Conservation (phyloP, 2,113 vertebrate species). For the Cynoglossus semilaevis region DNA sequence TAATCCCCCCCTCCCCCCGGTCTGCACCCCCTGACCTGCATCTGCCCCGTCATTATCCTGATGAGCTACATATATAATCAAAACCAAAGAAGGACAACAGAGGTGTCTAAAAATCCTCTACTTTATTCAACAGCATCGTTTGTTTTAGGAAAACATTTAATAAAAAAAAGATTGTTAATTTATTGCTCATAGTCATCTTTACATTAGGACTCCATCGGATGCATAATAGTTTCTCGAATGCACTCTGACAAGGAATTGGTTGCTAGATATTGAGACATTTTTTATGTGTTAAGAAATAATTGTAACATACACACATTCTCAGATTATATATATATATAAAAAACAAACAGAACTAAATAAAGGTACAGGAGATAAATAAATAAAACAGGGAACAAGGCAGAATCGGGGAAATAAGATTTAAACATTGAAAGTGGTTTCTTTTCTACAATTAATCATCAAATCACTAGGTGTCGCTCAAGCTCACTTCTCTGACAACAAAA, state of each 20-base stretch:
- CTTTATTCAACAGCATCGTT: slow-evolving; percentile 76
- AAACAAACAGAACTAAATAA: slow-evolving; percentile 66
- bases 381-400: slow-evolving; percentile 46
- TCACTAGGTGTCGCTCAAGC: no score
- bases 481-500: no score
- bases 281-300: slow-evolving; percentile 56
- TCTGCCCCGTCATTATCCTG: neutral
- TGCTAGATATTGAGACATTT: slow-evolving; percentile 68
- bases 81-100: slow-evolving; percentile 13
- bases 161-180: slow-evolving; percentile 82
- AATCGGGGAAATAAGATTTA: slow-evolving; percentile 41
- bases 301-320: slow-evolving; percentile 56
- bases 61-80: neutral
- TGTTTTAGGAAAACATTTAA: slow-evolving; percentile 80
- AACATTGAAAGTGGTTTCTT: no score
- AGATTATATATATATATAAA: slow-evolving; percentile 66
- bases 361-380: slow-evolving; percentile 54
- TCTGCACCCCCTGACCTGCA: neutral
- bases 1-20: neutral
- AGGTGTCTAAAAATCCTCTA: slow-evolving; percentile 78
- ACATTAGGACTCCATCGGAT: slow-evolving; percentile 73
- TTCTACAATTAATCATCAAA: no score
- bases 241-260: slow-evolving; percentile 67
- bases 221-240: slow-evolving; percentile 72
- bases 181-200: slow-evolving; percentile 78